These are phyloP conservation scores for Morpho achilles DNA, from an alignment of 2,888 invertebrate species.

Conservation along the genomic window DNA sequence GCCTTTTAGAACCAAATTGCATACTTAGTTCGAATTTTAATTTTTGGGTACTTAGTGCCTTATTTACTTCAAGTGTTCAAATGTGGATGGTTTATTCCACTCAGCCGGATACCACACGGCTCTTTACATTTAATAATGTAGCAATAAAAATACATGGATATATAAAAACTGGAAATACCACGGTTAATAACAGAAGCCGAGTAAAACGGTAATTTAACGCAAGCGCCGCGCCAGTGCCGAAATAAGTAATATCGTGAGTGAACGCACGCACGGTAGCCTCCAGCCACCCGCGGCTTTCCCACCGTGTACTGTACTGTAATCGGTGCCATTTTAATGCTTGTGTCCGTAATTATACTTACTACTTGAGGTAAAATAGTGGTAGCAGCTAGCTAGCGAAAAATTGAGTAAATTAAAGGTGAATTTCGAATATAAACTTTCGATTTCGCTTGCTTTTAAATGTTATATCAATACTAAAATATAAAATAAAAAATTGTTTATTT, in stretches of 20 bases:
- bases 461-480: no score
- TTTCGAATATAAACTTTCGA: conserved; percentile 4
- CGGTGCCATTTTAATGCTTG: conserved; percentile 28
- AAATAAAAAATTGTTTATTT: no score
- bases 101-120: no score
- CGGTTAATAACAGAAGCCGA: conserved; percentile 70
- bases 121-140: neutral
- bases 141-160: conserved; percentile 32
- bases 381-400: conserved; percentile 10
- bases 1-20: no score
- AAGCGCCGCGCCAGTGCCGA: conserved; percentile 61
- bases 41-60: no score
- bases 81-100: no score
- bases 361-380: conserved; percentile 17
- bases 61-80: no score
- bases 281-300: conserved; percentile 67
- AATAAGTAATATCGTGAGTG: conserved; percentile 70
- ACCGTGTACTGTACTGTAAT: conserved; percentile 38
- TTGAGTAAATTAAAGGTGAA: conserved; percentile 3
- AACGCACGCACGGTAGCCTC: conserved; percentile 69
- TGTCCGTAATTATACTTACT: conserved; percentile 27
- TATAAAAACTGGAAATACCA: conserved; percentile 48
- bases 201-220: conserved; percentile 66
- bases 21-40: no score
- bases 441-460: neutral